Evolutionary conservation across 2,888 invertebrate genomes (phyloP).

Genomic region (Masnerella sp.): DNA sequence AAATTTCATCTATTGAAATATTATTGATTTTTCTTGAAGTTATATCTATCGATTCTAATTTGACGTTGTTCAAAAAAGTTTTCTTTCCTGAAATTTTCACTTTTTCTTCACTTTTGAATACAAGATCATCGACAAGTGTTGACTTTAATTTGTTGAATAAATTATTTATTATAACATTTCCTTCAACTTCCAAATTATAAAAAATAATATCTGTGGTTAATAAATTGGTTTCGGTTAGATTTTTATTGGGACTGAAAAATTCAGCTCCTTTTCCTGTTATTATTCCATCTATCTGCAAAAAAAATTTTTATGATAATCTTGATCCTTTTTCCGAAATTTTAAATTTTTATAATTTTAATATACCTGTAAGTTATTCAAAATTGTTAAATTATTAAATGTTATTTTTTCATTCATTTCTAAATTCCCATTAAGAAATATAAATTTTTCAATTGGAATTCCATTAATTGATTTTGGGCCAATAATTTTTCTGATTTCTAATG

Average conservation of each 20-base stretch:
- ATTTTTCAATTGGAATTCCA: conserved; percentile 76
- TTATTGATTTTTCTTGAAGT: conserved; percentile 77
- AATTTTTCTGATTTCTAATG: conserved; percentile 74
- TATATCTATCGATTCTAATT: conserved; percentile 68
- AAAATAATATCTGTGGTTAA: conserved; percentile 79
- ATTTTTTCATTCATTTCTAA: conserved; percentile 78
- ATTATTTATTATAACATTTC: conserved; percentile 78
- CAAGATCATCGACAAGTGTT: conserved; percentile 77
- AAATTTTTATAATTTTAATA: no score
- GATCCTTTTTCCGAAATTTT: no score
- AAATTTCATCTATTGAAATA: conserved; percentile 64
- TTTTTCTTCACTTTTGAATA: conserved; percentile 75
- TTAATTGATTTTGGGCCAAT: conserved; percentile 77
- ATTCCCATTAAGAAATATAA: conserved; percentile 77
- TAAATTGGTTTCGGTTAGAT: conserved; percentile 75
- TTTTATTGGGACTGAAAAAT: conserved; percentile 74
- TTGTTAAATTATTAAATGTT: conserved; percentile 79
- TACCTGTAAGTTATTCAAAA: conserved; percentile 79
- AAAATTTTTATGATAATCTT: no score
- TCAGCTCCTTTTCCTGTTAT: conserved; percentile 72
- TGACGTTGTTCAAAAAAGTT: conserved; percentile 76
- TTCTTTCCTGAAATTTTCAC: conserved; percentile 78
- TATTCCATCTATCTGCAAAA: conserved; percentile 79
- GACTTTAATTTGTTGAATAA: conserved; percentile 76
- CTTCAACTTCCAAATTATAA: conserved; percentile 78